Evolutionary conservation across 2,888 invertebrate species (phyloP).

Genomic region (Sphaerophoria taeniata): DNA sequence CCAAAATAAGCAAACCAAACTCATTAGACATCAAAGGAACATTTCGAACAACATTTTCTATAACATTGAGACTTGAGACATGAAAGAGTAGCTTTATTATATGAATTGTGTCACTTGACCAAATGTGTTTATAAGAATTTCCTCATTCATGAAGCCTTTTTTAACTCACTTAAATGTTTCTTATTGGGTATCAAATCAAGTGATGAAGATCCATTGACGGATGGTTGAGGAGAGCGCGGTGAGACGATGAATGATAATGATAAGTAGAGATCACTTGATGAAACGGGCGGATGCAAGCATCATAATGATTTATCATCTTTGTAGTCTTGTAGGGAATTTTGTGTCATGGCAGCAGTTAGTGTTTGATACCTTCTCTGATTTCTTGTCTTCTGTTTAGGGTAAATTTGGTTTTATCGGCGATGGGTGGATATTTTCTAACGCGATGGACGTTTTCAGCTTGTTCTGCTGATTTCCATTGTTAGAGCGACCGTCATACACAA

Average conservation of each 20-base stretch:
- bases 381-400: too few species aligned
- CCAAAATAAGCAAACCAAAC: slow-evolving; percentile 55
- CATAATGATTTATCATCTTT: slow-evolving; percentile 8
- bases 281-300: slow-evolving; percentile 24
- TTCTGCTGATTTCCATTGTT: too few species aligned
- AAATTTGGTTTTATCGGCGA: too few species aligned
- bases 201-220: slow-evolving; percentile 19
- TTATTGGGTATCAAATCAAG: too few species aligned
- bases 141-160: slow-evolving; percentile 48
- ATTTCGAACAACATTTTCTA: slow-evolving; percentile 5
- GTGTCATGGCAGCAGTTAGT: not conserved
- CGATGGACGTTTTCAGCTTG: too few species aligned
- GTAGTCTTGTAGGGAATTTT: slow-evolving; percentile 10
- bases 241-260: slow-evolving; percentile 39
- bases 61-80: not conserved
- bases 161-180: not conserved
- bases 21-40: slow-evolving; percentile 44
- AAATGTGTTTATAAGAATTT: slow-evolving; percentile 61
- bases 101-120: slow-evolving; percentile 70
- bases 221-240: not conserved
- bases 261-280: not conserved
- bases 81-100: slow-evolving; percentile 13
- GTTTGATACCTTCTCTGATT: not conserved
- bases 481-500: too few species aligned
- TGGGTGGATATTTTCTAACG: too few species aligned